Base-by-base conservation (phyloP, 2,797 vertebrate genomes). In the Lemur catta region DNA sequence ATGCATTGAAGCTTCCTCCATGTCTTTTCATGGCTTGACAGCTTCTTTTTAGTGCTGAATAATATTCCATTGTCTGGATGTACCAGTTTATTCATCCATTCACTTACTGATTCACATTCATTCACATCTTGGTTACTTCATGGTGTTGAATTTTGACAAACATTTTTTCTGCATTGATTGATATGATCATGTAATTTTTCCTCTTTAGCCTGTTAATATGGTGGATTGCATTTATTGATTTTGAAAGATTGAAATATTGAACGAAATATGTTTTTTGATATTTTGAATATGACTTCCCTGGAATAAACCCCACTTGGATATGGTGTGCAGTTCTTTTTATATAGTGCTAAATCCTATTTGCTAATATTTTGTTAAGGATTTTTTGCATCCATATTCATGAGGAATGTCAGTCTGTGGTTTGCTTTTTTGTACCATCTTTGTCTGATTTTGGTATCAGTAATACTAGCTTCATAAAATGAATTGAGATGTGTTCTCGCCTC, bases 201-300 rank as follows among this genome's bases (percentile, higher is more conserved):
- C 22, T 74, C 18, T 35, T 80, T 80, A 43, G 22, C 17, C 30
- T 7, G 6, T 61, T 20, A 38, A 61, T 71, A 48, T 48, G 33
- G n/a, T 59, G 26, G 52, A 11, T 61, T 52, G 14, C 28, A 55
- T 74, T 79, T 85, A 52, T 30, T 86, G 18, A 74, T 75, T 65
- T 75, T 57, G 14, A 48, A 80, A 57, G 74, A 81, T 46, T 74
- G 57, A 50, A 55, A 46, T 84, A 84, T 35, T 82, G 69, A 41
- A 46, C 11, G 59, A 94, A 84, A 90, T 57, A 94, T 14, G 75
- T 50, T 76, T 76, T 84, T 90, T 84, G 48, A 90, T 84, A 71
- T 41, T 84, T 94, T 76, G 50, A 59, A 8, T 69, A 55, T 78
- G 59, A n/a, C 3, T 75, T 81, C 67, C 55, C 10, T 91, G 35